Percentiles rank a stretch among this genome's conserved stretches.
phyloP scores from a whole-genome alignment of 2,797 vertebrate genomes.

The Myoxocephalus aenaeus region DNA sequence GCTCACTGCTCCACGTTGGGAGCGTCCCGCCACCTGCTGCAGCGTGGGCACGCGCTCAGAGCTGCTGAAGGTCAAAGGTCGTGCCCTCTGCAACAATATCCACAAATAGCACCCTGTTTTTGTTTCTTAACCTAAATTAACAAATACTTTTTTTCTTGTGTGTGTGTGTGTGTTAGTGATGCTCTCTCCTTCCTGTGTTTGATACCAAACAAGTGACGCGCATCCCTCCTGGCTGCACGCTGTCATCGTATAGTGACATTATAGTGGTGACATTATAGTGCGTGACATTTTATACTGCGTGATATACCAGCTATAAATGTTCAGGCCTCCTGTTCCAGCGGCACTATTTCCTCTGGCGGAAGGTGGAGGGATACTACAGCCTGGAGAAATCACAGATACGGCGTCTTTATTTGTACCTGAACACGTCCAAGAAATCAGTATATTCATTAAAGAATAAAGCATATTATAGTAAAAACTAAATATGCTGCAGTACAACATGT shows the following conservation, averaged over 20 bases:
- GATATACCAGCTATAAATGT: constrained; percentile 65
- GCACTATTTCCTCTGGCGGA: background rate
- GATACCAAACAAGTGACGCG: background rate
- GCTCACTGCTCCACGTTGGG: constrained; percentile 2
- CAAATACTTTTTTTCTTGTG: background rate
- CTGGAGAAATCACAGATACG: background rate
- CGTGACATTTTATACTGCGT: too few relatives aligned
- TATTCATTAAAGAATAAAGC: background rate
- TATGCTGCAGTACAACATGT: background rate
- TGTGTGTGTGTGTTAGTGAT: too few relatives aligned
- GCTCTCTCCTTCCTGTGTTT: too few relatives aligned
- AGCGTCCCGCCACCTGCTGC: constrained; percentile 60
- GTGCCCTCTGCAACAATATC: constrained; percentile 21
- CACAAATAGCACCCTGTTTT: background rate
- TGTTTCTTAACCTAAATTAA: background rate
- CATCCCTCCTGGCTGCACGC: too few relatives aligned
- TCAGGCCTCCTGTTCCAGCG: constrained; percentile 56
- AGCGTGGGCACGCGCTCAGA: background rate
- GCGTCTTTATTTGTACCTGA: background rate
- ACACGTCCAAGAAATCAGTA: background rate
- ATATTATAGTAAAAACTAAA: too few relatives aligned
- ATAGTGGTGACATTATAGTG: too few relatives aligned
- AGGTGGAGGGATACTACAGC: constrained; percentile 8
- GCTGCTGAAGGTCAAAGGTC: background rate
- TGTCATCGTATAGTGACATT: too few relatives aligned